phyloP scores from a whole-genome alignment of 2,113 vertebrate species.

The Vulpes ferrilata region DNA sequence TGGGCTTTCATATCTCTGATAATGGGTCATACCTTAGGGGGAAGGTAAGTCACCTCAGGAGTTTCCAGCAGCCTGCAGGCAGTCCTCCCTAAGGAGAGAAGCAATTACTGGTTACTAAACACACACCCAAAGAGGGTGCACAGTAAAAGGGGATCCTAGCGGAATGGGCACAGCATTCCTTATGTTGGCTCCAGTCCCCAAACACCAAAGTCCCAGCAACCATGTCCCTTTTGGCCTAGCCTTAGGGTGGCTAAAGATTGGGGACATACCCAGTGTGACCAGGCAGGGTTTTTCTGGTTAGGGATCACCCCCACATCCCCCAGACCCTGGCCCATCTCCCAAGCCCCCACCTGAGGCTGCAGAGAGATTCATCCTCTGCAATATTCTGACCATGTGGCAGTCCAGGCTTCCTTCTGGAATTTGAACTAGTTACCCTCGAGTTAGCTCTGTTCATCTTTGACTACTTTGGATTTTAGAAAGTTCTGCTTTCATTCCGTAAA shows the following conservation, averaged over 20 bases:
- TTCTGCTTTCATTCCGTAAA: background rate
- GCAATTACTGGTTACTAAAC: background rate
- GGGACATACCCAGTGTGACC: background rate
- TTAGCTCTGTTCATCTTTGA: background rate
- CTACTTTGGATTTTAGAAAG: background rate
- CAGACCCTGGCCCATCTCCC: background rate
- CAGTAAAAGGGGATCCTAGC: background rate
- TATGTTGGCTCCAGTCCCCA: background rate
- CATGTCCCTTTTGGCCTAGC: background rate
- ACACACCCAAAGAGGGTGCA: background rate
- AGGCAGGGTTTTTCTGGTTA: background rate
- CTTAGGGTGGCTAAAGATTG: background rate
- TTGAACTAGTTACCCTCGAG: background rate
- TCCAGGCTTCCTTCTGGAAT: background rate
- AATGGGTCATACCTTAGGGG: background rate
- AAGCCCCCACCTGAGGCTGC: too few relatives aligned
- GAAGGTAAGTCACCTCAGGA: background rate
- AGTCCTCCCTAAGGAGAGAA: background rate
- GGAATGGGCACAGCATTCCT: accelerated
- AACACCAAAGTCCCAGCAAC: background rate
- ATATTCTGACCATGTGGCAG: background rate
- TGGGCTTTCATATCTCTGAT: background rate
- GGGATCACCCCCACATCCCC: background rate
- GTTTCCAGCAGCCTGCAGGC: background rate
- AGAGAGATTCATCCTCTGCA: background rate